A percentile compares a stretch with the other conserved stretches of the same genome.
Evolutionary conservation across 2,113 vertebrate genomes (phyloP).

Genomic region (Austrofundulus limnaeus): DNA sequence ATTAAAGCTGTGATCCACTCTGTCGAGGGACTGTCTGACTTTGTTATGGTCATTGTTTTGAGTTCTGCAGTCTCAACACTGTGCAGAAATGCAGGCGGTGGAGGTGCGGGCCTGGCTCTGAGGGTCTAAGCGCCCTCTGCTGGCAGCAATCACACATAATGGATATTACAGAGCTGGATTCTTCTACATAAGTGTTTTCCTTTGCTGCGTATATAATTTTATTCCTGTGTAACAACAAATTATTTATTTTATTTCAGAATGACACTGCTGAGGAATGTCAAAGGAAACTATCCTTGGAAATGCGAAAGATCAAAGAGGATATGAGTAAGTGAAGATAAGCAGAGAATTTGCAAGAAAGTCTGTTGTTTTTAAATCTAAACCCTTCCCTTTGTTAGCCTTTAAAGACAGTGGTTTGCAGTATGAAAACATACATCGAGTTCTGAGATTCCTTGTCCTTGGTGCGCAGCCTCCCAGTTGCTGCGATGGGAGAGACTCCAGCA

Average conservation of each 20-base stretch:
- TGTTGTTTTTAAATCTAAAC: too few relatives aligned
- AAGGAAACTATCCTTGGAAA: conserved; percentile 83
- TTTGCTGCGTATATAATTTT: neutral
- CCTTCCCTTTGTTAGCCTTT: too few relatives aligned
- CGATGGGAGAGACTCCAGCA: conserved; percentile 84
- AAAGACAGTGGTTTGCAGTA: too few relatives aligned
- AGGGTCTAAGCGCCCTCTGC: conserved; percentile 52
- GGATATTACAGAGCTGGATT: neutral
- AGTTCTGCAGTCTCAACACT: conserved; percentile 24
- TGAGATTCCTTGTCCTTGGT: neutral
- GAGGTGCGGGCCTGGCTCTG: neutral
- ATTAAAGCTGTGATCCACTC: conserved; percentile 18
- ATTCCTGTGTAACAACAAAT: neutral
- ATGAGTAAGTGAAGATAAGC: conserved; percentile 82
- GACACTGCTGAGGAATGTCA: conserved; percentile 86
- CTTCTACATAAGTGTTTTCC: neutral
- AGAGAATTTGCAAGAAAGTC: too few relatives aligned
- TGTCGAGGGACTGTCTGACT: conserved; percentile 33
- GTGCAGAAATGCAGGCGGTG: conserved; percentile 1
- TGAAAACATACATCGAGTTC: neutral
- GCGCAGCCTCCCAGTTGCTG: conserved; percentile 78
- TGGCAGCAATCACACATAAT: conserved; percentile 18
- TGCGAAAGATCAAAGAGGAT: conserved; percentile 89
- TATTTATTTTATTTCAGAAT: conserved; percentile 81
- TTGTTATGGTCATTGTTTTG: conserved; percentile 60